Evolutionary conservation across 2,888 invertebrate species (phyloP).

Genomic region (Sarcophaga carnaria): DNA sequence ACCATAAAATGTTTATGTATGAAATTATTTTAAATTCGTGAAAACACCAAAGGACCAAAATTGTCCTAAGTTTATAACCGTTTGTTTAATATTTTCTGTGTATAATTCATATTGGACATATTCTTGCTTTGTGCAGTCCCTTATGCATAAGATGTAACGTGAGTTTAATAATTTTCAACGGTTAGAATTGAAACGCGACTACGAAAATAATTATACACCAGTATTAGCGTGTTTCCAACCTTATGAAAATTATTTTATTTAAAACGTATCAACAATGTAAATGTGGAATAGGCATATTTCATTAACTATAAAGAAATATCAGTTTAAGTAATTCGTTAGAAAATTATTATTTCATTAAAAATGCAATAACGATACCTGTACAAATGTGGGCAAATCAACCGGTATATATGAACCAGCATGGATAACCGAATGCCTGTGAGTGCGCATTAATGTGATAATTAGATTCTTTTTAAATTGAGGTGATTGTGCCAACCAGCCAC

Average conservation of each 20-base stretch:
- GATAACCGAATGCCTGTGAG: constrained; percentile 83
- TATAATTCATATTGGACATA: too few species aligned
- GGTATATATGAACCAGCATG: constrained; percentile 84
- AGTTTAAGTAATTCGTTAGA: background rate
- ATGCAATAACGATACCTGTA: constrained; percentile 70
- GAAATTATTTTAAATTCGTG: too few species aligned
- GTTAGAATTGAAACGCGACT: too few species aligned
- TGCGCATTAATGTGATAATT: constrained; percentile 83
- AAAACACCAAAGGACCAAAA: too few species aligned
- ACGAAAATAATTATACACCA: too few species aligned
- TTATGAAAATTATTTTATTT: constrained; percentile 65
- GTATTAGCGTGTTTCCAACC: too few species aligned
- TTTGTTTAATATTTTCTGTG: too few species aligned
- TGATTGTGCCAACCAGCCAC: constrained; percentile 84
- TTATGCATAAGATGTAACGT: too few species aligned
- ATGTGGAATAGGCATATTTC: constrained; percentile 76
- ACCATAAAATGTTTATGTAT: too few species aligned
- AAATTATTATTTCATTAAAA: background rate
- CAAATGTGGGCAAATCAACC: constrained; percentile 83
- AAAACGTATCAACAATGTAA: constrained; percentile 75
- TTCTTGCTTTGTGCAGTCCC: too few species aligned
- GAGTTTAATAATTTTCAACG: too few species aligned
- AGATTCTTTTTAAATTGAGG: constrained; percentile 81
- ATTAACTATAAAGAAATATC: constrained; percentile 70
- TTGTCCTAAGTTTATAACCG: too few species aligned